Evolutionary conservation across 2,888 invertebrate genomes (phyloP).

Genomic region (Agonopterix alstromeriana): DNA sequence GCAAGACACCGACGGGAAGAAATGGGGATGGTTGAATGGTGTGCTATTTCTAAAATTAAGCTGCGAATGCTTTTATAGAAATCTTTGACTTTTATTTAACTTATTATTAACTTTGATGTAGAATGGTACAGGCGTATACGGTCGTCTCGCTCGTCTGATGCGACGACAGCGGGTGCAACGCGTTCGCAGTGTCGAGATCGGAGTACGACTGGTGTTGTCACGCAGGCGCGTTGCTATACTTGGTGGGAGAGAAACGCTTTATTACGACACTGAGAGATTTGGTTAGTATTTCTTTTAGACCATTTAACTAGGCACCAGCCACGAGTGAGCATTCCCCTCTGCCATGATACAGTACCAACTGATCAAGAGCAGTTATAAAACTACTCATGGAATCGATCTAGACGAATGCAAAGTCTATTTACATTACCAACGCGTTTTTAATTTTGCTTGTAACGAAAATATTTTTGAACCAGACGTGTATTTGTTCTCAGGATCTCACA

Average conservation of each 20-base stretch:
- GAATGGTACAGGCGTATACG: slow-evolving; percentile 87
- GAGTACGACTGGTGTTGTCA: slow-evolving; percentile 80
- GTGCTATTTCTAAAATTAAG: too few species aligned
- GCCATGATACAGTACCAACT: too few species aligned
- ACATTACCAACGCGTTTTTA: too few species aligned
- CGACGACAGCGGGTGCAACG: slow-evolving; percentile 75
- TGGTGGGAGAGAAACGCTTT: slow-evolving; percentile 85
- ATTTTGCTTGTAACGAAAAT: too few species aligned
- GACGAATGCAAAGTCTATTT: too few species aligned
- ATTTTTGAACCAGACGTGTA: not conserved
- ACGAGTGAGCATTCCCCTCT: too few species aligned
- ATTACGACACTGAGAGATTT: slow-evolving; percentile 85
- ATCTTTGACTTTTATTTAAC: not conserved
- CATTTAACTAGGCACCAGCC: too few species aligned
- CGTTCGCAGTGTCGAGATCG: slow-evolving; percentile 83
- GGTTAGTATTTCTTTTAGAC: slow-evolving; percentile 53
- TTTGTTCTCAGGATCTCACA: slow-evolving; percentile 71
- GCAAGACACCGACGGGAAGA: too few species aligned
- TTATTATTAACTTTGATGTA: slow-evolving; percentile 22
- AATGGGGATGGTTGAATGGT: too few species aligned
- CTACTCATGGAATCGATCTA: too few species aligned
- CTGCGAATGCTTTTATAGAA: too few species aligned
- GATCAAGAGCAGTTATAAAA: too few species aligned
- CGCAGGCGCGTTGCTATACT: slow-evolving; percentile 79
- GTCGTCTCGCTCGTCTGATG: slow-evolving; percentile 82